phyloP scores from a whole-genome alignment of 2,888 invertebrate species.

The Neoascia interrupta region DNA sequence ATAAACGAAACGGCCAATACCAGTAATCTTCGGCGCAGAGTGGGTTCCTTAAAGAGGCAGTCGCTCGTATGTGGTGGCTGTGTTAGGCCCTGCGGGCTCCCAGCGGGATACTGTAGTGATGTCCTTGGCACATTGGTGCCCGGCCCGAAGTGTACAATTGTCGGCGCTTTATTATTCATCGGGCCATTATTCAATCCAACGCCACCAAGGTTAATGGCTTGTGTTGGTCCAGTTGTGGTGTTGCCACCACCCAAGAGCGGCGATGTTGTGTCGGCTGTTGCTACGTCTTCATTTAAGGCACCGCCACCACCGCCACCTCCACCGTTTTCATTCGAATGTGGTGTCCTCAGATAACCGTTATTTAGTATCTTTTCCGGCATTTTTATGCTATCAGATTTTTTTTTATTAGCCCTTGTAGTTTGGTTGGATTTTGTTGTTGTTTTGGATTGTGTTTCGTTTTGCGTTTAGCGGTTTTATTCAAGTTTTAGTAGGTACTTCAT shows the following conservation, averaged over 20 bases:
- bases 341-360: slow-evolving; percentile 78
- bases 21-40: slow-evolving; percentile 82
- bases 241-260: slow-evolving; percentile 65
- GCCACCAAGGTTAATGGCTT: slow-evolving; percentile 48
- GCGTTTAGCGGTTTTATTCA: slow-evolving; percentile 4
- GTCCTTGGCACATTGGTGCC: slow-evolving; percentile 70
- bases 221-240: slow-evolving; percentile 58
- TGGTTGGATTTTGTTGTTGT: background rate
- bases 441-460: slow-evolving; percentile 2
- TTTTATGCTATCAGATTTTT: slow-evolving; percentile 42
- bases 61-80: slow-evolving; percentile 72
- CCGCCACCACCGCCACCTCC: slow-evolving; percentile 49
- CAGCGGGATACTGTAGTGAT: slow-evolving; percentile 71
- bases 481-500: slow-evolving; percentile 53
- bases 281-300: slow-evolving; percentile 70
- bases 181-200: slow-evolving; percentile 58
- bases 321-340: slow-evolving; percentile 71
- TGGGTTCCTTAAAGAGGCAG: slow-evolving; percentile 84
- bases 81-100: slow-evolving; percentile 67
- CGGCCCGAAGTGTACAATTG: slow-evolving; percentile 76
- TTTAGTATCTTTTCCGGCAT: slow-evolving; percentile 76
- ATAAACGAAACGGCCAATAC: slow-evolving; percentile 78
- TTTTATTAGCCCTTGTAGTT: slow-evolving; percentile 24
- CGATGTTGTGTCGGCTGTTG: slow-evolving; percentile 65
- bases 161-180: slow-evolving; percentile 75